Base-by-base conservation (phyloP, 2,113 vertebrate genomes). In the Willisornis vidua region DNA sequence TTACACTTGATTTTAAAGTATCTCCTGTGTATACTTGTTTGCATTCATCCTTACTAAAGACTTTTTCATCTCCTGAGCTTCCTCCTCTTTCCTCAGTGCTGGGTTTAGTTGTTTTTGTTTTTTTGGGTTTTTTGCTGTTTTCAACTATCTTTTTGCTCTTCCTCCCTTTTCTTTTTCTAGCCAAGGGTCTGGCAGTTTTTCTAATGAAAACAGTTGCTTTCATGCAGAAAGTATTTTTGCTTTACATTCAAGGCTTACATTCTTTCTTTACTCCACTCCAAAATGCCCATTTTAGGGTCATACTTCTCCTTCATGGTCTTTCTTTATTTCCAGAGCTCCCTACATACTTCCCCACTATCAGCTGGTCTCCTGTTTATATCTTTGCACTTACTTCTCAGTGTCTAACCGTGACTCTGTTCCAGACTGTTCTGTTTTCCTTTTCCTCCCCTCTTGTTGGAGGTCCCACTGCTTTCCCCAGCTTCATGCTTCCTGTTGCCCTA, bases 191-290 rank as follows among this genome's bases (percentile, higher is more conserved):
- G 87, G 63, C 43, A 83, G 29, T 90, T 93, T 86, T 67, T 93
- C 46, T 73, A 85, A 80, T 33, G 43, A 96, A 93, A 94, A 71
- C 17, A 33, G 59, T 74, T 82, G 12, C 75, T 85, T 3, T 1
- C 78, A 91, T 59, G 46, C 59, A 80, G 55, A 85, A 85, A 63
- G 23, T 51, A 46, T 77, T 95, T 96, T 91, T 90, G 51, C 41
- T 85, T 83, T 88, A 45, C 76, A 75, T 63, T 90, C 71, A 90
- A 84, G 19, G 39, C 55, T 91, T 45, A 3, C 35, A 10, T 73
- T 77, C 22, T 55, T 51, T 65, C 39, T 41, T 45, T 18, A 17
- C 22, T 29, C n/a, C 10, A 17, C 19, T 46, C 18, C 26, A 61
- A 52, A 89, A 72, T 45, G 18, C 10, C 29, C 59, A 35, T 80